Base-by-base conservation (phyloP, 2,888 invertebrate species). In the Dynastes maya region DNA sequence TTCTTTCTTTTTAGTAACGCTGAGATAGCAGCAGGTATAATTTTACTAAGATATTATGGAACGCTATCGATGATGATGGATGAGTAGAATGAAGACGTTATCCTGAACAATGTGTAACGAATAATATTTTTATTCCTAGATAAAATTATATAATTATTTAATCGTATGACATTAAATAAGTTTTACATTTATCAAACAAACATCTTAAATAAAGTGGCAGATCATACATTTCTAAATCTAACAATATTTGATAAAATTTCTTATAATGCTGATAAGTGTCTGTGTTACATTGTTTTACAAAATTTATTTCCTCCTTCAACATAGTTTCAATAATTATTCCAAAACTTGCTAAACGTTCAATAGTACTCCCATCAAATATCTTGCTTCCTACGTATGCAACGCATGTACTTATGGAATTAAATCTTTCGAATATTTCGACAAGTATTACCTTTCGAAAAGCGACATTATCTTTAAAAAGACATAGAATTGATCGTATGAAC, bases 111-210 rank as follows among this genome's bases (percentile, higher is more conserved):
- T 5, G 32, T 37, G 4, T 37, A 37, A 37, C 32, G 32, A 37
- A 37, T 37, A 37, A 37, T 37, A 37, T 37, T 0, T 37, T 5
- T 0, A 37, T 37, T 37, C 32, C 4, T 37, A 37, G 32, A 5
- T 37, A 37, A 4, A 37, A 37, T 37, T 5, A 5, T 37, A 6
- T 45, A 6, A 32, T 29, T 9, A 61, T 74, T 45, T 74, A 37
- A 58, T 68, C 29, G 27, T 72, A 40, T 45, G 22, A 13, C 22
- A 49, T 49, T 61, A 74, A 45, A 29, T 61, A 61, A 22, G 27
- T 27, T 61, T 61, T 74, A 61, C 72, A 74, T 49, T 74, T 74
- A 63, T 63, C 27, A 74, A 74, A 27, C 22, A 61, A 45, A 61
- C 40, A 49, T 74, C 9, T 22, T 11, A 74, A 4, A 37, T 74